A percentile compares a stretch with the other conserved stretches of the same genome.
Conservation (phyloP, 64 coral and sea anemone genomes). For the Dendrophyllia cribrosa region DNA sequence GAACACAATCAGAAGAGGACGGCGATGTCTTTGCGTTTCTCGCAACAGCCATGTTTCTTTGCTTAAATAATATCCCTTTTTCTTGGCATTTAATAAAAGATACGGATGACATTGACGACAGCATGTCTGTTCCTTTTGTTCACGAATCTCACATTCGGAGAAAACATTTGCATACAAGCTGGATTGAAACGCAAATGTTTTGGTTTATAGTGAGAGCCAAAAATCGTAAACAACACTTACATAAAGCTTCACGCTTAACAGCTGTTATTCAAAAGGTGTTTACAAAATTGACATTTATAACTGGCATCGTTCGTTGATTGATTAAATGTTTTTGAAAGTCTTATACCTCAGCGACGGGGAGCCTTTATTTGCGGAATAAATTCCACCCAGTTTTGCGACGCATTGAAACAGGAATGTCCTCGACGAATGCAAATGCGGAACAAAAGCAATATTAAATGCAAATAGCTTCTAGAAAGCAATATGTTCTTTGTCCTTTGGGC, state of each 20-base stretch:
- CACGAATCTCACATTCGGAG: neutral
- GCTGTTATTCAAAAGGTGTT: slow-evolving; percentile 3
- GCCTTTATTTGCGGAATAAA: neutral
- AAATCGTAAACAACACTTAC: slow-evolving; percentile 52
- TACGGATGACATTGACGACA: slow-evolving; percentile 6
- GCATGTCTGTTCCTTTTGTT: slow-evolving; percentile 43
- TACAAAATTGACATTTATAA: slow-evolving; percentile 3
- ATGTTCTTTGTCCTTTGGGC: neutral
- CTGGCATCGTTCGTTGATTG: slow-evolving; percentile 8
- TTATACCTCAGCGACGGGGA: neutral
- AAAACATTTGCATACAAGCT: slow-evolving; percentile 41
- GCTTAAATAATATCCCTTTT: neutral
- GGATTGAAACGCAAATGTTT: slow-evolving; percentile 47
- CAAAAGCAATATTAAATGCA: slow-evolving; percentile 28
- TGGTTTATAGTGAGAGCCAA: neutral
- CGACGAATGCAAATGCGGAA: neutral
- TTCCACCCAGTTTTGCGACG: neutral
- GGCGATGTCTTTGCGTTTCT: neutral
- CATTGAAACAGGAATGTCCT: neutral
- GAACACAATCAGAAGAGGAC: slow-evolving; percentile 15
- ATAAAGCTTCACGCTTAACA: slow-evolving; percentile 23
- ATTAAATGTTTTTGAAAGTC: neutral
- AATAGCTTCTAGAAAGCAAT: slow-evolving; percentile 22
- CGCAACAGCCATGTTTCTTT: neutral
- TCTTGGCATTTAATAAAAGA: neutral